Evolutionary conservation across 2,888 invertebrate species (phyloP).

Genomic region (Melinopterus prodromus): DNA sequence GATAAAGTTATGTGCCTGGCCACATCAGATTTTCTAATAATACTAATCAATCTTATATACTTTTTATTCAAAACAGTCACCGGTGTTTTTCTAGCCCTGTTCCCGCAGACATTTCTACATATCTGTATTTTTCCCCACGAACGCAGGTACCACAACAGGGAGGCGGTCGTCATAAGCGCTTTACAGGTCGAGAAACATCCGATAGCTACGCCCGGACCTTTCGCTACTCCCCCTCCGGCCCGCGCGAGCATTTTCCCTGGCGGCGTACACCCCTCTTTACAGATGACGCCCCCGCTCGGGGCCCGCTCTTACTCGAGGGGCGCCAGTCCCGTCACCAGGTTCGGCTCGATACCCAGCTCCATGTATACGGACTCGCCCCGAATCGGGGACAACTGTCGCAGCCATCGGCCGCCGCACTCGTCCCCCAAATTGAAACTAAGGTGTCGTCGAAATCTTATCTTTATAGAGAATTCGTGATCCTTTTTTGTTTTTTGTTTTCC

Average conservation of each 20-base stretch:
- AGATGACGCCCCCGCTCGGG: constrained; percentile 75
- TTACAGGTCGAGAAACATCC: constrained; percentile 93
- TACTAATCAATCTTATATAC: too few relatives aligned
- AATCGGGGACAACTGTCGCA: constrained; percentile 65
- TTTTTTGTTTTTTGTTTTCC: constrained; percentile 5
- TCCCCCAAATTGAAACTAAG: constrained; percentile 94
- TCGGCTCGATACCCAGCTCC: constrained; percentile 68
- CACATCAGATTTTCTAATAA: too few relatives aligned
- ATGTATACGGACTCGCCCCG: constrained; percentile 67
- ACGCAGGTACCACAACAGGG: constrained; percentile 87
- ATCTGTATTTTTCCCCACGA: neutral
- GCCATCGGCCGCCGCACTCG: constrained; percentile 69
- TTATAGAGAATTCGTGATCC: neutral
- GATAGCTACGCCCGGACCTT: constrained; percentile 86
- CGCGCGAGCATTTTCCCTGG: constrained; percentile 62
- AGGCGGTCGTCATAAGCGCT: constrained; percentile 92
- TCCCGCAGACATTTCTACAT: too few relatives aligned
- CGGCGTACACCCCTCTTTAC: constrained; percentile 61
- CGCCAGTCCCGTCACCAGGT: constrained; percentile 68
- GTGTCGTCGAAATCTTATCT: constrained; percentile 62
- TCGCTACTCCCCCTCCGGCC: constrained; percentile 74
- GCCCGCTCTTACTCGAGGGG: constrained; percentile 52
- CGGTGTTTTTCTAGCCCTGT: too few relatives aligned
- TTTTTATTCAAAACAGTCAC: too few relatives aligned
- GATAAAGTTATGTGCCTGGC: too few relatives aligned